A percentile compares a stretch with the other conserved stretches of the same genome.
Evolutionary conservation across 2,888 invertebrate species (phyloP).

Genomic region (Phorcus lineatus): DNA sequence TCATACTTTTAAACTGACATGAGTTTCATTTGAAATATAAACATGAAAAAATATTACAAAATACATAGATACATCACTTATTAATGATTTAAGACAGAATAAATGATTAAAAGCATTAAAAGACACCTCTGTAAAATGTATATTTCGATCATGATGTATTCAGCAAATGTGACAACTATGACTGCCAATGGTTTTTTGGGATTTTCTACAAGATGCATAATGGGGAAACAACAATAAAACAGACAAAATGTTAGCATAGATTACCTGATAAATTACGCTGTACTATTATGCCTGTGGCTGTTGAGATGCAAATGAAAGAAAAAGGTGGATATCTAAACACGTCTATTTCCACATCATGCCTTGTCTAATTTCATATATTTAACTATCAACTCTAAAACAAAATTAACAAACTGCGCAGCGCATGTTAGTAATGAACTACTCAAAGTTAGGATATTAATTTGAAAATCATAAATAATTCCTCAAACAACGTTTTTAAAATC

Average conservation of each 20-base stretch:
- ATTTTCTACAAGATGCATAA: conserved; percentile 1
- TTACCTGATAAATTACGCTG: conserved; percentile 4
- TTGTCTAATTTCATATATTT: not conserved
- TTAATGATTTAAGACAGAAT: too few species aligned
- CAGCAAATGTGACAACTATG: not conserved
- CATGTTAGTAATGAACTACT: not conserved
- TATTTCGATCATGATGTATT: not conserved
- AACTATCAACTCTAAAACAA: not conserved
- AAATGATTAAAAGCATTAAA: too few species aligned
- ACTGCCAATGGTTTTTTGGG: not conserved
- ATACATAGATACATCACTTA: too few species aligned
- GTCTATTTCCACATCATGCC: not conserved
- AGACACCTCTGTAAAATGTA: too few species aligned
- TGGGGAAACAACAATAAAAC: not conserved
- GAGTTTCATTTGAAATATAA: too few species aligned
- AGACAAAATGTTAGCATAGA: not conserved
- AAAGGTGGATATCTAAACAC: conserved; percentile 2
- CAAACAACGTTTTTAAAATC: too few species aligned
- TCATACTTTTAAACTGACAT: too few species aligned
- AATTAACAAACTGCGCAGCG: not conserved
- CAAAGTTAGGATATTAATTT: too few species aligned
- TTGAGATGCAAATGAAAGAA: not conserved
- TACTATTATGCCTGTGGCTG: not conserved
- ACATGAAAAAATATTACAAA: too few species aligned
- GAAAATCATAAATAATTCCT: too few species aligned